phyloP scores from a whole-genome alignment of 1,140 invertebrate species.

The Scaptomyza pallida region DNA sequence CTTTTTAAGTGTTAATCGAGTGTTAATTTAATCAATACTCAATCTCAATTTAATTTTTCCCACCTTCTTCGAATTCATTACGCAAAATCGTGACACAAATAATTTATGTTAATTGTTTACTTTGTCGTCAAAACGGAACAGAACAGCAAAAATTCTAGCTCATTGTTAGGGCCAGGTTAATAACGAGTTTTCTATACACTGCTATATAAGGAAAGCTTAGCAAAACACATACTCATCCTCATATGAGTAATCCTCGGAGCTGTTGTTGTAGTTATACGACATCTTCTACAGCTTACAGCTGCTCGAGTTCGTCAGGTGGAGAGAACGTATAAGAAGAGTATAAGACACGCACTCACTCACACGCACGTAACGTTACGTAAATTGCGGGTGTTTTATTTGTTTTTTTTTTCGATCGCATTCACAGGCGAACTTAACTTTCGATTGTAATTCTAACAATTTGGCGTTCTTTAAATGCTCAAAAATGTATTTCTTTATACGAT shows the following conservation, averaged over 20 bases:
- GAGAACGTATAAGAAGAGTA: background rate
- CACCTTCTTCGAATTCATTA: background rate
- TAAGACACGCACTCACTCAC: background rate
- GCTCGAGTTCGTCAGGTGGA: conserved; percentile 16
- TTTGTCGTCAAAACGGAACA: background rate
- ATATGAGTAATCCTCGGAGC: conserved; percentile 63
- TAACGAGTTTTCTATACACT: too few relatives aligned
- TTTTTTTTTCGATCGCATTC: background rate
- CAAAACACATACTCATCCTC: conserved; percentile 70
- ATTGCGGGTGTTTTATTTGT: background rate
- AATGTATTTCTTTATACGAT: background rate
- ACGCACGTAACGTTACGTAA: conserved; percentile 59
- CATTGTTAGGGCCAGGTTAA: conserved; percentile 28
- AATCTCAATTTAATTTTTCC: too few relatives aligned
- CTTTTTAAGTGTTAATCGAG: too few relatives aligned
- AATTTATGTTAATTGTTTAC: conserved; percentile 27
- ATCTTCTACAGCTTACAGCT: conserved; percentile 30
- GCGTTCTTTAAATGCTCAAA: background rate
- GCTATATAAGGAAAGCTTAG: too few relatives aligned
- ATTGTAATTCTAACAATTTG: background rate
- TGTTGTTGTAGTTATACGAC: conserved; percentile 70
- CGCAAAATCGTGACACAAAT: conserved; percentile 7
- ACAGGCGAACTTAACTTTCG: background rate
- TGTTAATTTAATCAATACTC: too few relatives aligned
- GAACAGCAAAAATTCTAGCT: conserved; percentile 9